Conservation (phyloP, 2,113 vertebrate genomes). For the Canis aureus region DNA sequence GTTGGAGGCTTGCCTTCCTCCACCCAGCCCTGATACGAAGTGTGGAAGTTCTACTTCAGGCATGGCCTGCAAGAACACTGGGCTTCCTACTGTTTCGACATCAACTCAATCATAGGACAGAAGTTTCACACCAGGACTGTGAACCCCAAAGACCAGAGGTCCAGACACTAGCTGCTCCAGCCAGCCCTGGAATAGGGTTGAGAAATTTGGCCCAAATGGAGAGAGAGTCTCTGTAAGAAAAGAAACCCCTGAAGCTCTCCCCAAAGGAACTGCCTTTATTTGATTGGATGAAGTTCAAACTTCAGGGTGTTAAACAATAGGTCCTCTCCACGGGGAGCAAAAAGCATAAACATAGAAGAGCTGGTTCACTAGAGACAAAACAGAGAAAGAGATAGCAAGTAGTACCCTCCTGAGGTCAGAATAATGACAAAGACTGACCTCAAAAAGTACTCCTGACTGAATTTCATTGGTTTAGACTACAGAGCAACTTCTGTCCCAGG, state of each 20-base stretch:
- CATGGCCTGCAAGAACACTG: not conserved
- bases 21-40: too few relatives aligned
- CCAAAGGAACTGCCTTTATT: not conserved
- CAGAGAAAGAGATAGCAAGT: not conserved
- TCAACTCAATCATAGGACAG: not conserved
- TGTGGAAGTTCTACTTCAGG: not conserved
- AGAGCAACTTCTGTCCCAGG: not conserved
- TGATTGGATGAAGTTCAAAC: not conserved
- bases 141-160: not conserved
- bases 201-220: not conserved
- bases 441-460: not conserved
- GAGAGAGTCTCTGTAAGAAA: not conserved
- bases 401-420: not conserved
- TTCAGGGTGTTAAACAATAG: not conserved
- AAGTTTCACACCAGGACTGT: not conserved
- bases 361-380: slow-evolving; percentile 5
- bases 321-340: not conserved
- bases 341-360: not conserved
- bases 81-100: not conserved
- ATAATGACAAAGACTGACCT: not conserved
- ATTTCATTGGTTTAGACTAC: not conserved
- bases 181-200: not conserved
- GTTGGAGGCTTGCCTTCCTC: not conserved
- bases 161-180: not conserved
- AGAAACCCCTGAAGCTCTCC: not conserved